Evolutionary conservation across 2,888 invertebrate species (phyloP).

Genomic region (Ectobius pallidus): DNA sequence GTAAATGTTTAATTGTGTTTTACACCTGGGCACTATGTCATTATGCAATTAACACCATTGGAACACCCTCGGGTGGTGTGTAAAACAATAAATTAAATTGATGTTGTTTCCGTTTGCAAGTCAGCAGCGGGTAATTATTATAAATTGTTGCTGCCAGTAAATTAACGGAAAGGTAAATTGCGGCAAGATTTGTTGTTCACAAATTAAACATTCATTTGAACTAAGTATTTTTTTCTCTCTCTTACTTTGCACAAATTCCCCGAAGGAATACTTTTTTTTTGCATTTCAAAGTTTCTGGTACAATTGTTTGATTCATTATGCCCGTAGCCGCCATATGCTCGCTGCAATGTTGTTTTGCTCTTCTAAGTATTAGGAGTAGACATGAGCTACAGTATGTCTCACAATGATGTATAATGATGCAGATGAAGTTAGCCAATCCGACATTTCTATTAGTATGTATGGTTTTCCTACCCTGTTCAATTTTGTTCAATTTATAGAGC

Average conservation of each 20-base stretch:
- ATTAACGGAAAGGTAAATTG: not conserved
- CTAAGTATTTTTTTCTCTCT: not conserved
- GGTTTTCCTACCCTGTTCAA: too few species aligned
- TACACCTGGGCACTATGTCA: not conserved
- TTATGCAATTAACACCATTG: slow-evolving; percentile 19
- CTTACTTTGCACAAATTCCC: not conserved
- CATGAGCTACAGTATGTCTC: not conserved
- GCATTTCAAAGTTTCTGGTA: not conserved
- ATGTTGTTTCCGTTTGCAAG: not conserved
- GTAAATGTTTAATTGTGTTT: too few species aligned
- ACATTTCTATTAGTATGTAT: too few species aligned
- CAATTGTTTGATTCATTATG: not conserved
- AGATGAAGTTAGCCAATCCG: too few species aligned
- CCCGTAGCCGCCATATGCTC: not conserved
- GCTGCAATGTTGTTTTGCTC: not conserved
- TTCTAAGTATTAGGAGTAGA: not conserved
- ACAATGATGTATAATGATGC: not conserved
- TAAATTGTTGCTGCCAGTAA: not conserved
- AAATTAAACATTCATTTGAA: not conserved
- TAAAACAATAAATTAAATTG: not conserved
- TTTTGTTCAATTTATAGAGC: too few species aligned
- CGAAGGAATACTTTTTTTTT: not conserved
- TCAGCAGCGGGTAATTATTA: not conserved
- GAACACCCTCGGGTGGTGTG: not conserved
- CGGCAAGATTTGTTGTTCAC: not conserved